A percentile compares a stretch with the other conserved stretches of the same genome.
These are phyloP conservation scores for Ceriagrion tenellum DNA, from an alignment of 2,888 invertebrate species.

Conservation along the genomic window DNA sequence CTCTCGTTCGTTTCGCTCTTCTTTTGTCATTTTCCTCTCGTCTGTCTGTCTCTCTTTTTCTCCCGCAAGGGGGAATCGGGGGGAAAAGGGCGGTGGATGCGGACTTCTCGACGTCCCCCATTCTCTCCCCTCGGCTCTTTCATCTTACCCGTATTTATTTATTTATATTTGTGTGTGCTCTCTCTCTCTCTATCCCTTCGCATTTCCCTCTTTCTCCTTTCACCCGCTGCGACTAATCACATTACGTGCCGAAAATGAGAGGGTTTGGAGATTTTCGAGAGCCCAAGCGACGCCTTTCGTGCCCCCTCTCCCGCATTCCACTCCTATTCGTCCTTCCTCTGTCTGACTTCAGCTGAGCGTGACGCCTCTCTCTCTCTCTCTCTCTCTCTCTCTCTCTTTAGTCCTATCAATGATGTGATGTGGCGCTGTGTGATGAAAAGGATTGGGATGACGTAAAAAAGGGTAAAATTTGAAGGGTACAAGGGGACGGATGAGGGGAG, in stretches of 20 bases:
- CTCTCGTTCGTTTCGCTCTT: neutral
- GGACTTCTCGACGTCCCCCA: too few species aligned
- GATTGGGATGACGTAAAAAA: too few species aligned
- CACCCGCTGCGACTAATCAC: neutral
- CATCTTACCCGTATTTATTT: neutral
- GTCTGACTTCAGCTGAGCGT: too few species aligned
- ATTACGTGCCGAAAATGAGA: neutral
- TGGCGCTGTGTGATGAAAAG: too few species aligned
- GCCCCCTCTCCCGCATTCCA: neutral
- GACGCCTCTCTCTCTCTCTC: too few species aligned
- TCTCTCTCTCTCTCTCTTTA: too few species aligned
- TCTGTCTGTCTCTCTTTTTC: too few species aligned
- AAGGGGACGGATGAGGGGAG: too few species aligned
- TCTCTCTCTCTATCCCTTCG: neutral
- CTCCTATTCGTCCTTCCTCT: neutral
- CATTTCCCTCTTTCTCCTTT: neutral
- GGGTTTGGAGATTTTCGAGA: neutral
- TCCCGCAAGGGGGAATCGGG: too few species aligned
- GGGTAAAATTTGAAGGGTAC: too few species aligned
- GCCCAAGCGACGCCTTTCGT: neutral
- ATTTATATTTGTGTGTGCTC: neutral
- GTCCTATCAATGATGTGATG: too few species aligned
- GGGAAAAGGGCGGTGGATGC: too few species aligned
- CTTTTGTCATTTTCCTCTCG: neutral
- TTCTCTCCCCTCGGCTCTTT: neutral